Evolutionary conservation across 2,888 invertebrate genomes (phyloP).

Genomic region (Atherix ibis): DNA sequence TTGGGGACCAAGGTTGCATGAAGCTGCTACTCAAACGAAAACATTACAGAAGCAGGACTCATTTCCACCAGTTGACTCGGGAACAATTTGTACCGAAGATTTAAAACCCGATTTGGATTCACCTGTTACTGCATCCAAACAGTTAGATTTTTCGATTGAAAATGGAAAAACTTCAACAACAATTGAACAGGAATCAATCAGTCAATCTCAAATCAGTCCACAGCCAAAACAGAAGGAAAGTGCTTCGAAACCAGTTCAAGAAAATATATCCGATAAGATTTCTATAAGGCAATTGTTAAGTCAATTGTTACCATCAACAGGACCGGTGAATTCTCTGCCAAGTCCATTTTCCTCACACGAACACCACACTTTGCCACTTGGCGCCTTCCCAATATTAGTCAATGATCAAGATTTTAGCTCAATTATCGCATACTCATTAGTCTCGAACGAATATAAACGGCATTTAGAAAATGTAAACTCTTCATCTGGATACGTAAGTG

Average conservation of each 20-base stretch:
- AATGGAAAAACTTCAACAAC: neutral
- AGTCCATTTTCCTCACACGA: slow-evolving; percentile 49
- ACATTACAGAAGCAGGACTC: slow-evolving; percentile 18
- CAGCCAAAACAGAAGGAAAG: slow-evolving; percentile 4
- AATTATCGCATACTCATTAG: slow-evolving; percentile 68
- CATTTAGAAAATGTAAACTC: slow-evolving; percentile 34
- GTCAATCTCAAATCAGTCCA: slow-evolving; percentile 13
- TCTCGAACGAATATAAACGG: slow-evolving; percentile 53
- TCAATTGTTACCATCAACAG: slow-evolving; percentile 44
- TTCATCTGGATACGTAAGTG: slow-evolving; percentile 9
- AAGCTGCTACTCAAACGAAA: slow-evolving; percentile 25
- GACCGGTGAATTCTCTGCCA: slow-evolving; percentile 33
- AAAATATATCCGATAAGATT: slow-evolving; percentile 35
- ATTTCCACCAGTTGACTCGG: slow-evolving; percentile 20
- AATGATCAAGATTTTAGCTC: slow-evolving; percentile 70
- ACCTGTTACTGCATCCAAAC: slow-evolving; percentile 8
- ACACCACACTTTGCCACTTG: slow-evolving; percentile 50
- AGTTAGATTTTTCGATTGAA: neutral
- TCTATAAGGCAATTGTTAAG: slow-evolving; percentile 51
- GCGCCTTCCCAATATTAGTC: slow-evolving; percentile 51
- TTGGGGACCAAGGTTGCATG: slow-evolving; percentile 48
- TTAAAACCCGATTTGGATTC: slow-evolving; percentile 34
- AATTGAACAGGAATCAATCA: neutral
- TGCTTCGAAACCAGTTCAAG: slow-evolving; percentile 6
- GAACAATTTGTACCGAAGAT: slow-evolving; percentile 31